Percentiles rank a stretch among this genome's conserved stretches.
phyloP scores from a whole-genome alignment of 1,140 invertebrate genomes.

The Papilio dardanus region DNA sequence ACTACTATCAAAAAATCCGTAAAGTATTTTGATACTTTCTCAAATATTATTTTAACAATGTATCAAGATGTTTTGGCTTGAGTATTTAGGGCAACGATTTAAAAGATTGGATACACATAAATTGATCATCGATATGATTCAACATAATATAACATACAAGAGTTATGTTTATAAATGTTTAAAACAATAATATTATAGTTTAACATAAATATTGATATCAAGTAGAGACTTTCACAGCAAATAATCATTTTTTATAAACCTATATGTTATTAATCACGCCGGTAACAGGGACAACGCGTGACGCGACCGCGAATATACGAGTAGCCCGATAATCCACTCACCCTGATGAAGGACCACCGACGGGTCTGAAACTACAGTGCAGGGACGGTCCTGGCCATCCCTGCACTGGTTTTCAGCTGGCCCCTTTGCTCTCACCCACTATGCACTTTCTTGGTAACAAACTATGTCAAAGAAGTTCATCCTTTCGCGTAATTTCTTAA shows the following conservation, averaged over 20 bases:
- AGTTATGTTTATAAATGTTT: neutral
- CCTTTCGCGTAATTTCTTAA: too few species aligned
- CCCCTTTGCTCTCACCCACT: too few species aligned
- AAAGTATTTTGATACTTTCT: slow-evolving; percentile 13
- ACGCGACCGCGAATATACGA: too few species aligned
- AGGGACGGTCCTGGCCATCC: too few species aligned
- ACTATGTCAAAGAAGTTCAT: too few species aligned
- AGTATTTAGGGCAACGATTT: slow-evolving; percentile 7
- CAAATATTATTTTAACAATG: neutral
- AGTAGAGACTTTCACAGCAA: neutral
- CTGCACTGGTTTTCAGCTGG: too few species aligned
- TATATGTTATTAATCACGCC: neutral
- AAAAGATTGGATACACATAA: slow-evolving; percentile 17
- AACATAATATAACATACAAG: neutral
- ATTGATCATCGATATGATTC: neutral
- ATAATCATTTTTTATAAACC: neutral
- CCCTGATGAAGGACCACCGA: too few species aligned
- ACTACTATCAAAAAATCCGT: neutral
- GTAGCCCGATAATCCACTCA: too few species aligned
- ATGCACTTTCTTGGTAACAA: too few species aligned
- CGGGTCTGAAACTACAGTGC: too few species aligned
- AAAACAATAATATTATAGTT: neutral
- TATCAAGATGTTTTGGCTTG: neutral
- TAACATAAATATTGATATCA: neutral
- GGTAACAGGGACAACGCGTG: too few species aligned